Evolutionary conservation across 1,140 invertebrate genomes (phyloP).

Genomic region (Palaemon carinicauda): DNA sequence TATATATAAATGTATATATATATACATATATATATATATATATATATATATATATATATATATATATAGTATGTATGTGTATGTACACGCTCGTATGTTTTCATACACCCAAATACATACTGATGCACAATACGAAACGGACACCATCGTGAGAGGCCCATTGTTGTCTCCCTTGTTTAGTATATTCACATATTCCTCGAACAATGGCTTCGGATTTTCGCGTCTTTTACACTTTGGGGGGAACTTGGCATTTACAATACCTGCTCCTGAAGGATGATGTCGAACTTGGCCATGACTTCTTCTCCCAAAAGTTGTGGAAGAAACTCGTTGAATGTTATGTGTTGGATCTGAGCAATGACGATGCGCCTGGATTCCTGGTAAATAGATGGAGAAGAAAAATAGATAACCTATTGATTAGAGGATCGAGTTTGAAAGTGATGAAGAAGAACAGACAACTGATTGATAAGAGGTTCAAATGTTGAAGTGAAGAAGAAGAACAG

Average conservation of each 20-base stretch:
- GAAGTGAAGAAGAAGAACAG: too few species aligned
- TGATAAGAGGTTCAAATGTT: too few species aligned
- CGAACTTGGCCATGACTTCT: conserved; percentile 12
- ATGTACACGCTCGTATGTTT: neutral
- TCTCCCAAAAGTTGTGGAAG: conserved; percentile 62
- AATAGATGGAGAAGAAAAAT: neutral
- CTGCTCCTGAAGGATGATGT: neutral
- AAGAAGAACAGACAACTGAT: too few species aligned
- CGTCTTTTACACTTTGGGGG: too few species aligned
- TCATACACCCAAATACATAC: too few species aligned
- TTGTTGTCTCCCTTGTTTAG: too few species aligned
- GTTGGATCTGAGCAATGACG: conserved; percentile 65
- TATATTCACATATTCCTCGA: too few species aligned
- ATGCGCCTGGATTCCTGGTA: conserved; percentile 62
- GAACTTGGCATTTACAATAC: neutral
- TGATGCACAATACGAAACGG: too few species aligned
- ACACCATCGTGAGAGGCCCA: too few species aligned
- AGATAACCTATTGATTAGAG: too few species aligned
- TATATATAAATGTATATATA: neutral
- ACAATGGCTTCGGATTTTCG: too few species aligned
- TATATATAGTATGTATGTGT: neutral
- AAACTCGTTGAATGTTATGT: conserved; percentile 67
- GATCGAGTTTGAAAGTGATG: too few species aligned
- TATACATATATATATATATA: neutral
- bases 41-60: neutral